Evolutionary conservation across 2,113 vertebrate genomes (phyloP), one percentile per base, ranked within the genome.

Genomic region (Megalops atlanticus): DNA sequence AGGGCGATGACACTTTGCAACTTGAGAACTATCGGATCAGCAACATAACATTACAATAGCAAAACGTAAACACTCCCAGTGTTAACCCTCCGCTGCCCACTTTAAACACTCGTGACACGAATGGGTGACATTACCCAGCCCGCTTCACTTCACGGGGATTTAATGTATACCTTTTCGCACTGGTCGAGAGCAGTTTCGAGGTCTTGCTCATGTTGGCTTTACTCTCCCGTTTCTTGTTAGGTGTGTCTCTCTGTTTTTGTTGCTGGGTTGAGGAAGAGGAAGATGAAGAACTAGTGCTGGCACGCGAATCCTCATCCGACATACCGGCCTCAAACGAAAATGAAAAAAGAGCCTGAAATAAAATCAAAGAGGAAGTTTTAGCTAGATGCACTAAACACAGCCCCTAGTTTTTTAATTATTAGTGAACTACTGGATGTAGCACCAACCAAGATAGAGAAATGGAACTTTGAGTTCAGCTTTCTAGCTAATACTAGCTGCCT

Each of bases 241-340:
- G 27, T 24, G 80, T 79, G 84, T 95, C 95, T 84, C 94, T 94
- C 87, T 95, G 94, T 82, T 93, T 91, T 86, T 92, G 94, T 91
- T 94, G 94, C 92, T 95, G 95, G 91, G 92, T 92, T 12, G 81
- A 95, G 88, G 94, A 95, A 87, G 94, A 94, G 86, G 95, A 96
- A 85, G 94, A 95, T 85, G 94, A 95, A 89, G 95, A 95, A 92
- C 95, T 95, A 91, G 94, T 94, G 93, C 95, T 95, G 92, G 95
- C 95, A 93, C 95, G 94, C 79, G 95, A 96, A 95, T 96, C 95
- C 92, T 95, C 95, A 96, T 96, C 95, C 93, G 94, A 96, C 95
- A 96, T 95, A 95, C 91, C 90, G 94, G 92, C 91, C 93, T 92
- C 89, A 47, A 40, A 64, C 36, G 27, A 52, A 58, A 71, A 35